Evolutionary conservation across 2,888 invertebrate genomes (phyloP), one percentile per base, ranked within the genome.

Genomic region (Pterostichus madidus): DNA sequence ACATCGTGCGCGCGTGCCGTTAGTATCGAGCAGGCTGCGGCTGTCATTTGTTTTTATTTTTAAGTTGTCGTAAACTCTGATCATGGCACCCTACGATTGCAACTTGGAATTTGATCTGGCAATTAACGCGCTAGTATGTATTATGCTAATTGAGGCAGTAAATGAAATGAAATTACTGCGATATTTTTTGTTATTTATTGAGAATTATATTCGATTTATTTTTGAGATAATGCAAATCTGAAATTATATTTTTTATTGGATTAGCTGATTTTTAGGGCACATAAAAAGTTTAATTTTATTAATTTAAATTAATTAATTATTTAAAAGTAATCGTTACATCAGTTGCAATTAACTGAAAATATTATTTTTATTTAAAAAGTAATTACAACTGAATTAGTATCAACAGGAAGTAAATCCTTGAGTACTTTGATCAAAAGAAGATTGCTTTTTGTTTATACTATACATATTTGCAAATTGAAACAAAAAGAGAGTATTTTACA

Each of bases 171-270:
- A 39, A 39, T 8, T 24, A 24, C 7, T 1, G 3, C 5, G 8
- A 39, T 71, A 52, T 46, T 35, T 49, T 75, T 31, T 52, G 7
- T 31, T 52, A 75, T 52, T 71, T 71, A 75, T 75, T 75, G 53
- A 32, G n/a, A 53, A 75, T 75, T 31, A 31, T 52, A 32, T 6
- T 15, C 24, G 75, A 32, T 53, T 52, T 75, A 75, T 52, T 75
- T 73, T 75, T 73, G 15, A 13, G 49, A 52, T 39, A 13, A 52
- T 52, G 49, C 52, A 75, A 75, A 75, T 53, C 68, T 71, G 8
- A 44, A 17, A 10, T 10, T 46, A 0, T 73, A 49, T 10, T 52
- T 75, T 75, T 52, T 75, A 49, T 75, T 35, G 13, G 13, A 49
- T 49, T 10, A n/a, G 4, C 35, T 35, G 35, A 35, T 35, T 35